Evolutionary conservation across 2,113 vertebrate species (phyloP), one percentile per base, ranked within the genome.

Genomic region (Nestor notabilis): DNA sequence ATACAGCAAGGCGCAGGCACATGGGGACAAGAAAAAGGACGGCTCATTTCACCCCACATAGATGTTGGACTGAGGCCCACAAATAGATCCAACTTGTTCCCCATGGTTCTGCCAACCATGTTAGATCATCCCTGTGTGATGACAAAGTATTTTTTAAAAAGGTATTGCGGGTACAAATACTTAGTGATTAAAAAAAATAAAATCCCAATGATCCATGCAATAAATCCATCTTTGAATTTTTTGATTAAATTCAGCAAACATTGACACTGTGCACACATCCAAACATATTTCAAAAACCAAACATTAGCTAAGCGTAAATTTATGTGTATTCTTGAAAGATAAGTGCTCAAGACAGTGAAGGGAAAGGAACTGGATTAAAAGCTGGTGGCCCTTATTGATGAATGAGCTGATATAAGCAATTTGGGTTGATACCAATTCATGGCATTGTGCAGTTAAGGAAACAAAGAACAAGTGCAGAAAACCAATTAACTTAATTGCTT

Each of bases 191-290:
- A 74, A 83, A 83, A 64, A 77, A 24, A n/a, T 10, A 33, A 17
- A 41, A 55, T 5, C 43, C 12, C 72, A 83, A 83, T 76, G 39
- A 69, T 56, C 82, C 47, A 72, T 60, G 31, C 52, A 90, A 49
- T 87, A 90, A 89, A 95, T 75, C 31, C 13, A 24, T 58, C 80
- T 95, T 83, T 90, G n/a, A 39, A 89, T 81, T 93, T 92, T 80
- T 68, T 89, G 76, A 87, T 92, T 82, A 86, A 92, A 92, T 89
- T 95, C 16, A 89, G 80, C 86, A 97, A 95, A 96, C 31, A 71
- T 75, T 91, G 91, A 83, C 83, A 83, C 41, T 66, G 37, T 41
- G 39, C 55, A 72, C 9, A 66, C 13, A 49, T 49, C 27, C 35
- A 92, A 88, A 69, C 41, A 24, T 69, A 90, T 81, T 95, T 94